Base-by-base conservation (phyloP, 2,797 vertebrate species). In the Protonibea diacanthus region DNA sequence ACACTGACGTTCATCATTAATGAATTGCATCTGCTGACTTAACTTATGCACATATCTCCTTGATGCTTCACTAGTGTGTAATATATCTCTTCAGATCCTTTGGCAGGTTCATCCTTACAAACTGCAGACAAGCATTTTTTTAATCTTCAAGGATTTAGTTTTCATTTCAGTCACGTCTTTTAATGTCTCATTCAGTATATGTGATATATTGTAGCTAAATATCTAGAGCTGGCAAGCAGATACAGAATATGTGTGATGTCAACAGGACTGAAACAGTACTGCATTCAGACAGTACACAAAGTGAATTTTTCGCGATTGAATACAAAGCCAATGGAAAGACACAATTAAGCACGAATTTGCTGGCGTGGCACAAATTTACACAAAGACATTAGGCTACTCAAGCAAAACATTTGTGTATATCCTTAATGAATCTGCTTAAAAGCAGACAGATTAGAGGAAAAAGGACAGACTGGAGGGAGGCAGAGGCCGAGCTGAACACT, bases 351-450 rank as follows among this genome's bases (percentile, higher is more conserved):
- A 38, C 9, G 33, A 49, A 49, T 49, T 49, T n/a, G 18, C 7
- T 8, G 8, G 18, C 2, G 18, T n/a, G 18, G 18, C 20, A 17
- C 20, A 11, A 21, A 38, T 38, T 38, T 38, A 9, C 33, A 38
- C 33, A 38, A 38, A 38, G 33, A 38, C 33, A 38, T 8, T 9
- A 38, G 33, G 8, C 33, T 38, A 38, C 33, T 38, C 33, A 38
- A 38, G 33, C 33, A 38, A 52, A 64, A 58, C 8, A 59, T 53
- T 27, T 18, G 33, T 7, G 38, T 3, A 11, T 72, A 14, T 58
- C 55, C n/a, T 48, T 71, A n/a, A 51, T 57, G 3, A 67, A 58
- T 53, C 10, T 14, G 25, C 52, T 27, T 56, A 25, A 27, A 56
- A 8, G 4, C 7, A 25, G 8, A 44, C 48, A 63, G 20, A 55